Percentiles rank a stretch among this genome's conserved stretches.
Conservation (phyloP, 2,888 invertebrate species). For the Coremacera marginata region DNA sequence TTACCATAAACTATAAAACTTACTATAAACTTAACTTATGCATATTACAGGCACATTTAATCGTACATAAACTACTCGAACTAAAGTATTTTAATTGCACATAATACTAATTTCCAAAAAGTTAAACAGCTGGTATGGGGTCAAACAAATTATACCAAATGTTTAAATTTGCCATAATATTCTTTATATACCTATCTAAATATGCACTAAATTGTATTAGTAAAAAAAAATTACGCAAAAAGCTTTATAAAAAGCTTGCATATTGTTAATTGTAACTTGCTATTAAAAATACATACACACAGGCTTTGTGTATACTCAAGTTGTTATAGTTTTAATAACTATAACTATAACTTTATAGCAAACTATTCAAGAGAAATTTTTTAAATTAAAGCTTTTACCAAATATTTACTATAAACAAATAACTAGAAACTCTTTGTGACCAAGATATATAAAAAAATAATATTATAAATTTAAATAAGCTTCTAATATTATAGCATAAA, state of each 20-base stretch:
- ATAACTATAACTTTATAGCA: too few species aligned
- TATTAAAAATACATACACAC: slow-evolving; percentile 10
- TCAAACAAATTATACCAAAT: slow-evolving; percentile 61
- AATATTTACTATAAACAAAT: neutral
- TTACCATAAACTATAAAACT: slow-evolving; percentile 21
- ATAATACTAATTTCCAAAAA: slow-evolving; percentile 30
- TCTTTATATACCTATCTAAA: slow-evolving; percentile 21
- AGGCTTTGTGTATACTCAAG: slow-evolving; percentile 16
- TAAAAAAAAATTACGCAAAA: slow-evolving; percentile 15
- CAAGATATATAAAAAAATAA: slow-evolving; percentile 39
- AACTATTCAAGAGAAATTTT: neutral
- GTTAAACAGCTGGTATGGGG: slow-evolving; percentile 69
- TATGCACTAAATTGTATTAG: slow-evolving; percentile 19
- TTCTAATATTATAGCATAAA: slow-evolving; percentile 3
- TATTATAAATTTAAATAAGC: slow-evolving; percentile 22
- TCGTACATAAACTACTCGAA: neutral
- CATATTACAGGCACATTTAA: neutral
- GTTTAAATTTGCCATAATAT: slow-evolving; percentile 29
- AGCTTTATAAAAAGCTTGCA: neutral
- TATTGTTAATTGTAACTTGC: slow-evolving; percentile 11
- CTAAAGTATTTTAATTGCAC: slow-evolving; percentile 39
- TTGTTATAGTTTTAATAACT: neutral
- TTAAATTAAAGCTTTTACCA: neutral
- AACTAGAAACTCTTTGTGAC: slow-evolving; percentile 50
- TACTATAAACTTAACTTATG: neutral